Conservation (phyloP, 2,797 vertebrate genomes). For the Xiphorhynchus erythropygius region DNA sequence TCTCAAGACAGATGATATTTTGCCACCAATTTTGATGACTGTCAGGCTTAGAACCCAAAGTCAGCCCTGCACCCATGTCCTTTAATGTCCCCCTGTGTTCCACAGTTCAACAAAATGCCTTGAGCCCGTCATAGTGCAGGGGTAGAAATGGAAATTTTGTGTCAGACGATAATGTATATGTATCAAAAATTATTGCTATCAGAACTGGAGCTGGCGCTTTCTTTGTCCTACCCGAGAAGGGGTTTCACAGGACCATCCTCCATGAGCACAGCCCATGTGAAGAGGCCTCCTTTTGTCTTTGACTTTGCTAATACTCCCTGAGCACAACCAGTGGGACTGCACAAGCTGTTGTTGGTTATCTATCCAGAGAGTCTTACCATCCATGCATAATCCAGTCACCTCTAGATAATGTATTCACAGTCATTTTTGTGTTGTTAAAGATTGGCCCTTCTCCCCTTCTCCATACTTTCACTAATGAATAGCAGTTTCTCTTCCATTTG, state of each 20-base stretch:
- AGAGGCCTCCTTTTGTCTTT: neutral
- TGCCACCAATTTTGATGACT: neutral
- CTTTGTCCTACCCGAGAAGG: neutral
- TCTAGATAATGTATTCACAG: neutral
- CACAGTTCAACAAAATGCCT: neutral
- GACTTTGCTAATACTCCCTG: neutral
- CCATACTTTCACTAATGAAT: neutral
- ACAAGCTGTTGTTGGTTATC: neutral
- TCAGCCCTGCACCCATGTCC: neutral
- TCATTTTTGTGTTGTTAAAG: neutral
- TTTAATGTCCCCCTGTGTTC: neutral
- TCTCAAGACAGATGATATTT: neutral
- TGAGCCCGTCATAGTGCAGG: neutral
- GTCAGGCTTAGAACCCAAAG: neutral
- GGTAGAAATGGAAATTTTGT: neutral
- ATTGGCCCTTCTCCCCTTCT: neutral
- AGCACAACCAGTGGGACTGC: accelerated
- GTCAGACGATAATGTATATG: neutral
- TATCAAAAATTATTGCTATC: neutral
- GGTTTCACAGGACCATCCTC: neutral
- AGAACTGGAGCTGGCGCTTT: neutral
- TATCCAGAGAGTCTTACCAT: neutral
- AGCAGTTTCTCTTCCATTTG: neutral
- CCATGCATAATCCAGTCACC: neutral
- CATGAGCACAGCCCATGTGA: accelerated